Evolutionary conservation across 2,797 vertebrate genomes (phyloP).

Genomic region (Clarias fuscus): DNA sequence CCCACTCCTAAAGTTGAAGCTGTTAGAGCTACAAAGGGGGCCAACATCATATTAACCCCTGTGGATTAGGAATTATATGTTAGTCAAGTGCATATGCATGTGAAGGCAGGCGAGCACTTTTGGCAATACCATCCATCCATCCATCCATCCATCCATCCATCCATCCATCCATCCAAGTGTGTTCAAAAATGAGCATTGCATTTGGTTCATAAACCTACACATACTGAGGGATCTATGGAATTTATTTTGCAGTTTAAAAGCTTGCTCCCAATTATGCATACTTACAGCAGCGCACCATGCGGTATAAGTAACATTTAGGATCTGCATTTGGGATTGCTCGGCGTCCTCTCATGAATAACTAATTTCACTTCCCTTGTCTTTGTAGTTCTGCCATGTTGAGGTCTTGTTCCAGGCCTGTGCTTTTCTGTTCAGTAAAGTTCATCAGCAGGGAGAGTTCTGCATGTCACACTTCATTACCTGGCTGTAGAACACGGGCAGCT

Average conservation of each 20-base stretch:
- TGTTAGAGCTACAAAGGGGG: no score
- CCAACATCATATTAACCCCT: no score
- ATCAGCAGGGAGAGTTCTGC: slow-evolving; percentile 18
- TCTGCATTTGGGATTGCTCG: neutral
- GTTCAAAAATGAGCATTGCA: neutral
- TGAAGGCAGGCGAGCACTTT: no score
- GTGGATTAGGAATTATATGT: no score
- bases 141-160: neutral
- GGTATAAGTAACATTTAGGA: neutral
- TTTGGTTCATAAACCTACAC: neutral
- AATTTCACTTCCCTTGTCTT: neutral
- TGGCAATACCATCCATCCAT: neutral
- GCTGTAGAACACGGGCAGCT: neutral
- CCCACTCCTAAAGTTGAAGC: no score
- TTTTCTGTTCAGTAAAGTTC: slow-evolving; percentile 22
- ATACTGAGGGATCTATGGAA: neutral
- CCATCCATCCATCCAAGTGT: neutral
- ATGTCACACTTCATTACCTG: slow-evolving; percentile 39
- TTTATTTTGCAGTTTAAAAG: neutral
- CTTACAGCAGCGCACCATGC: neutral
- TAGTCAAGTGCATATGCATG: no score
- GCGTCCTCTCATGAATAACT: slow-evolving; percentile 4
- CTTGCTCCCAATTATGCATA: neutral
- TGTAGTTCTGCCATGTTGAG: neutral
- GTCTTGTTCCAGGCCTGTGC: neutral